A percentile compares a stretch with the other conserved stretches of the same genome.
phyloP scores from a whole-genome alignment of 2,888 invertebrate genomes.

The Xiphydria camelus region DNA sequence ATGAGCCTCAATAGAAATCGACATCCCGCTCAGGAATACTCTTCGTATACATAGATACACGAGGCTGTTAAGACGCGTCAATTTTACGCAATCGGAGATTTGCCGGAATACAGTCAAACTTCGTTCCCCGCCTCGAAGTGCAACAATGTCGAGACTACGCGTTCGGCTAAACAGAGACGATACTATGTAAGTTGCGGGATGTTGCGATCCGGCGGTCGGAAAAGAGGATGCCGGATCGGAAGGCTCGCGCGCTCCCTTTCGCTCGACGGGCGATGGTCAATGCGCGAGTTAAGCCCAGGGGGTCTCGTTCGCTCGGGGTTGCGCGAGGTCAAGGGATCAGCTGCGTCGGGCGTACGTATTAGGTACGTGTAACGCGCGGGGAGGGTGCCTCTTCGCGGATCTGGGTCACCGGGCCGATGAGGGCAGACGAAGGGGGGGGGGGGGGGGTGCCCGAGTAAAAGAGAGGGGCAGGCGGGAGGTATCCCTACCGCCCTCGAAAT shows the following conservation, averaged over 20 bases:
- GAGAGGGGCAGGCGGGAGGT: conserved; percentile 27
- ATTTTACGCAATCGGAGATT: too few species aligned
- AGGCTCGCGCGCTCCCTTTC: conserved; percentile 2
- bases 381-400: conserved; percentile 41
- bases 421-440: conserved; percentile 36
- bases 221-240: background rate
- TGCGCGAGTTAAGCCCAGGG: conserved; percentile 13
- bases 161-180: too few species aligned
- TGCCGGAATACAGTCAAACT: too few species aligned
- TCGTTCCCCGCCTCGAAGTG: too few species aligned
- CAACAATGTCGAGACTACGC: too few species aligned
- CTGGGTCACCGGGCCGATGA: conserved; percentile 55
- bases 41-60: too few species aligned
- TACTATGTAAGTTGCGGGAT: too few species aligned
- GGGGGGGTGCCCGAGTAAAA: conserved; percentile 48
- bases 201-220: background rate
- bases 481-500: conserved; percentile 32
- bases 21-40: too few species aligned
- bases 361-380: conserved; percentile 24
- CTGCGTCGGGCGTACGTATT: conserved; percentile 31
- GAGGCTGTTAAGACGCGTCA: too few species aligned
- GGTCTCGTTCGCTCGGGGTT: conserved; percentile 42
- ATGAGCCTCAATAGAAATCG: too few species aligned
- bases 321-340: conserved; percentile 51
- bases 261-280: background rate